These are phyloP conservation scores for Acanthosepion esculentum DNA, from an alignment of 2,888 invertebrate genomes.

Conservation along the genomic window DNA sequence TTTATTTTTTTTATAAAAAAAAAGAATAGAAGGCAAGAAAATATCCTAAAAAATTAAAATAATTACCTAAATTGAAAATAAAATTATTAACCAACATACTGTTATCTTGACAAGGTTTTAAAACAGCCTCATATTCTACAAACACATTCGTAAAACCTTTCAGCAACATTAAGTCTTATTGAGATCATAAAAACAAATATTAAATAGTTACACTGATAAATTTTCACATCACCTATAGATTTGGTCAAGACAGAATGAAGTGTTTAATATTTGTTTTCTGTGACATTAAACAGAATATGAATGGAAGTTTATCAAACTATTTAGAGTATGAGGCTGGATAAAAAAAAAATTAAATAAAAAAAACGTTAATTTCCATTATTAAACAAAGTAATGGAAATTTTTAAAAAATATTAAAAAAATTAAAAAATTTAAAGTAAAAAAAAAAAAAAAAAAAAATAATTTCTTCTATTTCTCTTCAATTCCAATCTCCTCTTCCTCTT, in stretches of 20 bases:
- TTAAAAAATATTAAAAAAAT: not conserved
- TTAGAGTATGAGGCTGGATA: not conserved
- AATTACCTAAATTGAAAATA: not conserved
- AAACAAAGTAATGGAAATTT: not conserved
- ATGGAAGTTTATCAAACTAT: not conserved
- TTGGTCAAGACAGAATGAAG: too few species aligned
- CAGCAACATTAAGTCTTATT: not conserved
- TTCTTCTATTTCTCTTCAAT: not conserved
- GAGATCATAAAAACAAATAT: too few species aligned
- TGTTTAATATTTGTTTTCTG: too few species aligned
- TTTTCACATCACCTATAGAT: too few species aligned
- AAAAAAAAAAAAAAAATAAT: too few species aligned
- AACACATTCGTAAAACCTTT: not conserved
- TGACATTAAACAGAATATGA: too few species aligned
- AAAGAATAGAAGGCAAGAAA: not conserved
- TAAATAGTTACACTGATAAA: too few species aligned
- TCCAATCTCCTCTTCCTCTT: not conserved
- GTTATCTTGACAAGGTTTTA: not conserved
- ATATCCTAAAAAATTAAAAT: not conserved
- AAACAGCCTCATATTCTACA: not conserved
- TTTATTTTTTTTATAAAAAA: not conserved
- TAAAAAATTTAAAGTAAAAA: too few species aligned
- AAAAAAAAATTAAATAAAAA: not conserved
- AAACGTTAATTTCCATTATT: not conserved
- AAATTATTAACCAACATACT: not conserved